Conservation (phyloP, 2,113 vertebrate genomes). For the Setophaga kirtlandii region DNA sequence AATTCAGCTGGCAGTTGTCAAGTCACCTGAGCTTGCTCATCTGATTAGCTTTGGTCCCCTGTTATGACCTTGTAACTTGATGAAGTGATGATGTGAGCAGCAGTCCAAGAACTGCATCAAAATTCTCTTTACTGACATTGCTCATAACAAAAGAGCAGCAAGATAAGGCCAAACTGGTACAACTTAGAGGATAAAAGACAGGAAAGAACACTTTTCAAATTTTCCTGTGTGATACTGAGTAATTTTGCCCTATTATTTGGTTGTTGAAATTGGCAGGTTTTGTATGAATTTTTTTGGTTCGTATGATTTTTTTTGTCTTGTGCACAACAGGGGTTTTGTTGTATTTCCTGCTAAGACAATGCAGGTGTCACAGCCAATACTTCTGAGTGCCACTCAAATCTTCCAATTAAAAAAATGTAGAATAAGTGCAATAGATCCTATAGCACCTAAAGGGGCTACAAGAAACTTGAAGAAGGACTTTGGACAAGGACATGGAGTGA, state of each 20-base stretch:
- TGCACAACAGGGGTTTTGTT: neutral
- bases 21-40: neutral
- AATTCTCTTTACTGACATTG: neutral
- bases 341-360: neutral
- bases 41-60: neutral
- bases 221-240: neutral
- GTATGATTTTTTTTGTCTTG: neutral
- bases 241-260: neutral
- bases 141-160: neutral
- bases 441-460: too few relatives aligned
- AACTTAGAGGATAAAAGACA: neutral
- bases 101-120: neutral
- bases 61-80: neutral
- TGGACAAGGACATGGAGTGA: neutral
- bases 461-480: neutral
- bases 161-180: neutral
- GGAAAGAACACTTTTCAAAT: neutral
- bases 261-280: neutral
- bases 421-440: neutral
- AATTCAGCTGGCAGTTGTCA: neutral
- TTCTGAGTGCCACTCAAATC: neutral
- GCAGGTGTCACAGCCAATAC: neutral
- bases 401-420: neutral
- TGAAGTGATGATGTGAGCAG: neutral
- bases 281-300: accelerated